A percentile compares a stretch with the other conserved stretches of the same genome.
These are phyloP conservation scores for Melanotaenia pygmaea DNA, from an alignment of 2,797 vertebrate genomes.

Conservation along the genomic window DNA sequence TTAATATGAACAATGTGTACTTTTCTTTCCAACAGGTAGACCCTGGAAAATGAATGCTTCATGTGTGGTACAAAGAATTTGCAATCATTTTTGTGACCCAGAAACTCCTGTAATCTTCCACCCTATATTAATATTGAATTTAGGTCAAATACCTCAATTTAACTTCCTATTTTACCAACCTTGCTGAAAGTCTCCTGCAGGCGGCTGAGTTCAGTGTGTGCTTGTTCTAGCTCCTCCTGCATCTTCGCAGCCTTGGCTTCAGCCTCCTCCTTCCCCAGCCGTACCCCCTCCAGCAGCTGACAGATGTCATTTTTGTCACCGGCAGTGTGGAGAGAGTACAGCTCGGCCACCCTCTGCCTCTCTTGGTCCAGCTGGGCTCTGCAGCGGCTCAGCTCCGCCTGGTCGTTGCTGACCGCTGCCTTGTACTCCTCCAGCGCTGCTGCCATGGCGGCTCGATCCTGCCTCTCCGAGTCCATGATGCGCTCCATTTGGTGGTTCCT, in stretches of 20 bases:
- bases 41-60: background rate
- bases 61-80: background rate
- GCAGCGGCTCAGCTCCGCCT: conserved; percentile 90
- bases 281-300: conserved; percentile 91
- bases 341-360: conserved; percentile 91
- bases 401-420: conserved; percentile 86
- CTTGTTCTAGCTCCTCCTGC: conserved; percentile 90
- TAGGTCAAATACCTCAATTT: conserved; percentile 34
- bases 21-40: background rate
- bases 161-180: conserved; percentile 76
- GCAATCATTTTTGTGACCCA: conserved; percentile 16
- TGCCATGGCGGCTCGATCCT: conserved; percentile 84
- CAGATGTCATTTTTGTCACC: conserved; percentile 94
- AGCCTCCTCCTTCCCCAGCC: conserved; percentile 93
- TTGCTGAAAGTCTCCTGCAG: conserved; percentile 91
- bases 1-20: background rate
- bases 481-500: conserved; percentile 97
- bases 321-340: conserved; percentile 93
- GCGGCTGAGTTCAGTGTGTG: conserved; percentile 85
- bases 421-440: conserved; percentile 91
- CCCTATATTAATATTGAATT: conserved; percentile 14
- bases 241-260: conserved; percentile 88
- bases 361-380: conserved; percentile 93
- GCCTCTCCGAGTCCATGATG: conserved; percentile 91
- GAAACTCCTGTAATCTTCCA: conserved; percentile 2